These are phyloP conservation scores for Pyralis farinalis DNA, from an alignment of 2,888 invertebrate genomes.

Conservation along the genomic window DNA sequence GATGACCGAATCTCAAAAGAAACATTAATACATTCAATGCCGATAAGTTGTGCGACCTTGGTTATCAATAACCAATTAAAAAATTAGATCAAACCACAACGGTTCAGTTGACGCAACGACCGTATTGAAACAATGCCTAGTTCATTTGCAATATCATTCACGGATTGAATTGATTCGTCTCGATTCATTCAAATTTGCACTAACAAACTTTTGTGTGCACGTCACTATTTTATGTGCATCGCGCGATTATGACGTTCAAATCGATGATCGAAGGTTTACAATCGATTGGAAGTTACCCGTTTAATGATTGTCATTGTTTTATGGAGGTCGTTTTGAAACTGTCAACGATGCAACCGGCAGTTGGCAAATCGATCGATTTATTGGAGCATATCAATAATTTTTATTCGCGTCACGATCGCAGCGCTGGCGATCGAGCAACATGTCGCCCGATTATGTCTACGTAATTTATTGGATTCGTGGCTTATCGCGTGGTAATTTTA, in stretches of 20 bases:
- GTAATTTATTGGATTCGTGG: slow-evolving; percentile 36
- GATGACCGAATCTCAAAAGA: no score
- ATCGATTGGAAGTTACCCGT: slow-evolving; percentile 27
- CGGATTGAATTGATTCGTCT: slow-evolving; percentile 67
- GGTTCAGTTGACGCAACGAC: slow-evolving; percentile 54
- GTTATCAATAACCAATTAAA: slow-evolving; percentile 44
- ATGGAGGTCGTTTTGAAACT: slow-evolving; percentile 61
- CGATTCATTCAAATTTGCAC: slow-evolving; percentile 38
- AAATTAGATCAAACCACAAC: slow-evolving; percentile 60
- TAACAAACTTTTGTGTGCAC: slow-evolving; percentile 41
- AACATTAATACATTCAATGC: not conserved
- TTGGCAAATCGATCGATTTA: slow-evolving; percentile 68
- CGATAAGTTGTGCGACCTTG: slow-evolving; percentile 29
- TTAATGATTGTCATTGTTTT: slow-evolving; percentile 65
- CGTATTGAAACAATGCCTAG: slow-evolving; percentile 56
- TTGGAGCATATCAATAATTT: slow-evolving; percentile 70
- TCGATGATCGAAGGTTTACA: slow-evolving; percentile 39
- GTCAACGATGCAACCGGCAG: slow-evolving; percentile 41
- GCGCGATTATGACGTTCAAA: slow-evolving; percentile 41
- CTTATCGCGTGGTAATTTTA: slow-evolving; percentile 20
- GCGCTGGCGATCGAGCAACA: slow-evolving; percentile 43
- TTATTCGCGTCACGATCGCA: slow-evolving; percentile 64
- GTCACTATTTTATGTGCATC: slow-evolving; percentile 34
- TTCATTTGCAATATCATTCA: slow-evolving; percentile 53
- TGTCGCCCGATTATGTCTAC: slow-evolving; percentile 56